Evolutionary conservation across 2,113 vertebrate genomes (phyloP).

Genomic region (Xenopus laevis): DNA sequence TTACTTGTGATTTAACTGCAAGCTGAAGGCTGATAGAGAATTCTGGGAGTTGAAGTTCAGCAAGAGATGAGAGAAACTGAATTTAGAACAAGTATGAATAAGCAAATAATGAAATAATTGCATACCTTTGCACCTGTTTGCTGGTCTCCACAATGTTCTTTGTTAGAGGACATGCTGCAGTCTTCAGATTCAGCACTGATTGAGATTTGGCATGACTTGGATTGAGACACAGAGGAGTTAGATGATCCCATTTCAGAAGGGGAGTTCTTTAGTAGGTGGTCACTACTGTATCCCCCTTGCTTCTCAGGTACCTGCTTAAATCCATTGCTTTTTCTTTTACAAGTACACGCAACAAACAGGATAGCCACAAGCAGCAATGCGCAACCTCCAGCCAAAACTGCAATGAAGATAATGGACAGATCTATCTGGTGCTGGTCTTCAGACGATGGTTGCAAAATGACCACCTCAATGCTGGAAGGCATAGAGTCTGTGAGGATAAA

Average conservation of each 20-base stretch:
- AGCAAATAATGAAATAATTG: neutral
- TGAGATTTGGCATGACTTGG: neutral
- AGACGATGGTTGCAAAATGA: slow-evolving; percentile 48
- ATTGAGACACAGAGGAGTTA: fast-evolving
- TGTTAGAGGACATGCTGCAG: no score
- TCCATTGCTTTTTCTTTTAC: slow-evolving; percentile 44
- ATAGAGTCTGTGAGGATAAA: slow-evolving; percentile 54
- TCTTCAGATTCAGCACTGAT: neutral
- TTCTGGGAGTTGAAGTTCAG: no score
- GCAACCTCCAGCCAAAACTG: slow-evolving; percentile 58
- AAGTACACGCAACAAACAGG: slow-evolving; percentile 55
- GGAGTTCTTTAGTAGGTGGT: neutral
- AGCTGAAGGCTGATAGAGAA: no score
- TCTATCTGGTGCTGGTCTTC: slow-evolving; percentile 47
- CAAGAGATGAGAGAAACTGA: no score
- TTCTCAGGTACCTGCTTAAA: neutral
- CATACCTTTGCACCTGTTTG: neutral
- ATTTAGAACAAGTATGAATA: no score
- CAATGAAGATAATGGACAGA: slow-evolving; percentile 55
- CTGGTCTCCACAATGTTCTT: neutral
- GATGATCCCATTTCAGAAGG: neutral
- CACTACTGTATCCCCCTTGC: neutral
- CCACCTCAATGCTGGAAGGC: slow-evolving; percentile 58
- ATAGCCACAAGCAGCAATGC: slow-evolving; percentile 62
- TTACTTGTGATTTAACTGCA: no score